phyloP scores from a whole-genome alignment of 2,797 vertebrate species.

The Artibeus jamaicensis region DNA sequence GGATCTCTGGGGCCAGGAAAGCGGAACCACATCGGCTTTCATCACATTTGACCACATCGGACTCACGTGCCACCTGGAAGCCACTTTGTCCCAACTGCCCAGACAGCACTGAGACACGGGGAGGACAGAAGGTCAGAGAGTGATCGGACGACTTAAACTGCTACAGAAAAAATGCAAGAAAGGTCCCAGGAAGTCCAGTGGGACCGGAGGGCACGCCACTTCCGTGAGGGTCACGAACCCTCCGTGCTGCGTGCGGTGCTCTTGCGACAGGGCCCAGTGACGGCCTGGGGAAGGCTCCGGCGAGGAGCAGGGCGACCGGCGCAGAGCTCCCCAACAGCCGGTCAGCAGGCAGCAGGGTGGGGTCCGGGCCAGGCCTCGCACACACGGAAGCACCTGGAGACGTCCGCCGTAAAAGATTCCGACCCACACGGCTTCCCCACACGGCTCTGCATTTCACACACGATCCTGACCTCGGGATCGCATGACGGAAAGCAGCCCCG shows the following conservation, averaged over 20 bases:
- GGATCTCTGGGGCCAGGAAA: neutral
- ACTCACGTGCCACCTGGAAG: too few relatives aligned
- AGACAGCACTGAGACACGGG: neutral
- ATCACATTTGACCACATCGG: neutral
- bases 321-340: neutral
- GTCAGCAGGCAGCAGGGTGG: neutral
- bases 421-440: accelerated
- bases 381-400: accelerated
- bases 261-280: accelerated
- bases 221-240: neutral
- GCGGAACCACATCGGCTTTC: neutral
- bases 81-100: neutral
- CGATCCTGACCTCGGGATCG: too few relatives aligned
- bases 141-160: neutral
- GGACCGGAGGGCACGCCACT: neutral
- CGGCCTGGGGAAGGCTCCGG: neutral
- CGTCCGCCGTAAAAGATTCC: neutral
- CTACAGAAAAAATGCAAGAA: neutral
- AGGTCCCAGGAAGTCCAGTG: neutral
- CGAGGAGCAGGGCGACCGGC: too few relatives aligned
- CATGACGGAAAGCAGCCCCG: neutral
- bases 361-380: accelerated
- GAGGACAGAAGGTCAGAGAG: neutral
- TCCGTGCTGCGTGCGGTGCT: accelerated
- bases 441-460: accelerated